phyloP scores from a whole-genome alignment of 2,113 vertebrate species.

The Ictidomys tridecemlineatus region DNA sequence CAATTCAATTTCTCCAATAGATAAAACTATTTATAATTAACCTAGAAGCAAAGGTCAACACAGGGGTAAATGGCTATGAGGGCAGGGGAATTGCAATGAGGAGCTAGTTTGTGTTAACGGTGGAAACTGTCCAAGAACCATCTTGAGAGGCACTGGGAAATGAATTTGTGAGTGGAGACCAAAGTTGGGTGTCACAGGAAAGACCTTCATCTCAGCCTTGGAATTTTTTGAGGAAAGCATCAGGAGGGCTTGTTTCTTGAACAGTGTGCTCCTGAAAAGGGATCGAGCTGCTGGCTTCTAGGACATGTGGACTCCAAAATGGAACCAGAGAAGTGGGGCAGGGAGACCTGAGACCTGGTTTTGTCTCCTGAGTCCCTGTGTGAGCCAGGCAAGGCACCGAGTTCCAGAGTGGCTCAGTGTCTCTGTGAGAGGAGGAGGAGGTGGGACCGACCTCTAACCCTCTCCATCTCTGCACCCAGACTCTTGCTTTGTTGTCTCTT shows the following conservation, averaged over 20 bases:
- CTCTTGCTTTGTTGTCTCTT: not conserved
- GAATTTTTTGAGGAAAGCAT: not conserved
- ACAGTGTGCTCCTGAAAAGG: not conserved
- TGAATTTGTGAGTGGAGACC: not conserved
- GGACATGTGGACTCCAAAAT: not conserved
- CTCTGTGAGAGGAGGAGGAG: not conserved
- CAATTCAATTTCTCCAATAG: constrained; percentile 81
- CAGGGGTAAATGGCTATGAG: constrained; percentile 56
- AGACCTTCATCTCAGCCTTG: not conserved
- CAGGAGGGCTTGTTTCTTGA: not conserved
- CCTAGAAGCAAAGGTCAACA: constrained; percentile 84
- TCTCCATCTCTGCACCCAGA: not conserved
- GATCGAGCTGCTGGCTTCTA: constrained; percentile 26
- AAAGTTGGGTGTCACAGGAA: not conserved
- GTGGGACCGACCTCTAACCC: accelerated
- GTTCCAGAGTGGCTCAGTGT: not conserved
- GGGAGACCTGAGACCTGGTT: not conserved
- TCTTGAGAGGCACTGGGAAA: not conserved
- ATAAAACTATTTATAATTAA: constrained; percentile 89
- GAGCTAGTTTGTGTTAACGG: constrained; percentile 64
- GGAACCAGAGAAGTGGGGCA: not conserved
- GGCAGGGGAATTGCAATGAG: constrained; percentile 80
- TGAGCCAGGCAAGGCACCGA: not conserved
- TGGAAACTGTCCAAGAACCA: constrained; percentile 75
- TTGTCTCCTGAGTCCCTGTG: not conserved